Evolutionary conservation across 2,888 invertebrate species (phyloP).

Genomic region (Polyommatus icarus): DNA sequence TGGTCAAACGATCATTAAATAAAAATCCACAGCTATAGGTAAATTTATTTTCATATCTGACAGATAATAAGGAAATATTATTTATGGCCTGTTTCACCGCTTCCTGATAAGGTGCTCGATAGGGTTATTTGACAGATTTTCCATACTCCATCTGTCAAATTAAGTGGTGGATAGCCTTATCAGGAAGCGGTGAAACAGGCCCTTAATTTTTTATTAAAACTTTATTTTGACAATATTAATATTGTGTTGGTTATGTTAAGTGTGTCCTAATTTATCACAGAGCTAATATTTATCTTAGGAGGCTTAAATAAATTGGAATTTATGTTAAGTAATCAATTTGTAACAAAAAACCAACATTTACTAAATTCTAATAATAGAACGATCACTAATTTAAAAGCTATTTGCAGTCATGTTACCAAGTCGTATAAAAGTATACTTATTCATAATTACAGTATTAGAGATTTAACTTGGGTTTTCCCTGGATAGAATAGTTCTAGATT

Average conservation of each 20-base stretch:
- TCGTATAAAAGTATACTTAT: neutral
- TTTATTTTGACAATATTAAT: neutral
- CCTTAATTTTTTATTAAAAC: neutral
- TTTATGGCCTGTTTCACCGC: too few species aligned
- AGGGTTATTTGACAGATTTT: too few species aligned
- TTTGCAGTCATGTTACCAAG: neutral
- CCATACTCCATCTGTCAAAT: too few species aligned
- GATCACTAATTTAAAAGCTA: neutral
- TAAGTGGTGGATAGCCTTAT: too few species aligned
- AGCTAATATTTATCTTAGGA: neutral
- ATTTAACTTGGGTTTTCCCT: neutral
- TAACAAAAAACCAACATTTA: neutral
- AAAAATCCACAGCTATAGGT: neutral
- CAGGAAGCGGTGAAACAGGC: too few species aligned
- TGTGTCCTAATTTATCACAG: constrained; percentile 2
- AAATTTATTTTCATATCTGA: neutral
- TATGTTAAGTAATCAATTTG: constrained; percentile 4
- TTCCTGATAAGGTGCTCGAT: too few species aligned
- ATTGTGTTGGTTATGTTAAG: constrained; percentile 4
- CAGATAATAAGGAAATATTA: neutral
- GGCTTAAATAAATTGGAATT: neutral
- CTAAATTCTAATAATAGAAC: constrained; percentile 10
- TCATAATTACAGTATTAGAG: neutral
- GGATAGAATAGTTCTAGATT: neutral
- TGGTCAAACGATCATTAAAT: neutral